These are phyloP conservation scores for Chrysodeixis includens DNA, from an alignment of 2,888 invertebrate species.

Conservation along the genomic window DNA sequence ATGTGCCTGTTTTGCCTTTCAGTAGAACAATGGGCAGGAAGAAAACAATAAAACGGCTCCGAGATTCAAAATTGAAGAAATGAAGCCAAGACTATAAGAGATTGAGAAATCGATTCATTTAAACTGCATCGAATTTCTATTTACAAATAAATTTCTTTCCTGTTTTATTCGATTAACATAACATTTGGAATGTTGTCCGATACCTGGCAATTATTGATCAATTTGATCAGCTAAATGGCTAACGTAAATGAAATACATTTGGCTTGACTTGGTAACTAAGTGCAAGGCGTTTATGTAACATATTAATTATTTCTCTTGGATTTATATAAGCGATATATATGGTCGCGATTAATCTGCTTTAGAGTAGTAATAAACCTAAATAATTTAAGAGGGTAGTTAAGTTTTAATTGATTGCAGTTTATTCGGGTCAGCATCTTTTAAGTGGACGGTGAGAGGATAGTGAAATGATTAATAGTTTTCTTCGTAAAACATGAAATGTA, in stretches of 20 bases:
- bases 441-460: conserved; percentile 9
- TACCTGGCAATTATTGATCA: neutral
- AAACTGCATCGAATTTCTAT: neutral
- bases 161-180: neutral
- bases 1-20: too few relatives aligned
- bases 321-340: conserved; percentile 43
- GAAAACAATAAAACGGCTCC: too few relatives aligned
- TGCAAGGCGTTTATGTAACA: conserved; percentile 57
- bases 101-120: neutral
- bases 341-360: conserved; percentile 31
- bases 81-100: too few relatives aligned
- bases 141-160: neutral
- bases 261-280: conserved; percentile 1
- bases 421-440: conserved; percentile 31
- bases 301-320: conserved; percentile 51
- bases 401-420: conserved; percentile 34
- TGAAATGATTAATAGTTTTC: conserved; percentile 13
- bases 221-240: neutral
- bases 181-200: neutral
- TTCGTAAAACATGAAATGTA: neutral
- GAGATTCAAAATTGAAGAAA: too few relatives aligned
- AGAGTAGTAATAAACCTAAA: conserved; percentile 42
- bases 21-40: too few relatives aligned
- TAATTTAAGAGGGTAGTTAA: conserved; percentile 33
- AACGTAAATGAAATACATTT: neutral